Conservation (phyloP, 2,113 vertebrate genomes). For the human region GRCh38 chr21:15466001-15466500, state of each 20-base stretch:
- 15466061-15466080: background rate
- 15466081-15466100: background rate
- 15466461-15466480: background rate
- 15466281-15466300: background rate
- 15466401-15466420: background rate
- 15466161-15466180: background rate
- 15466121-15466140: background rate
- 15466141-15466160: background rate
- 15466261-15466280: background rate
- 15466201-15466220: background rate
- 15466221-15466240: background rate
- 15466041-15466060: background rate
- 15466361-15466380: background rate
- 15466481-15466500: background rate
- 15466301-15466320: background rate
- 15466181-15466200: background rate
- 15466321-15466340: background rate
- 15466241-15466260: background rate
- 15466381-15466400: background rate
- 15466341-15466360: background rate
- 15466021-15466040: background rate
- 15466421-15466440: background rate
- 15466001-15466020: background rate
- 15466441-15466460: background rate
- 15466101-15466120: background rate